Evolutionary conservation across 2,888 invertebrate genomes (phyloP).

Genomic region (Ditula angustiorana): DNA sequence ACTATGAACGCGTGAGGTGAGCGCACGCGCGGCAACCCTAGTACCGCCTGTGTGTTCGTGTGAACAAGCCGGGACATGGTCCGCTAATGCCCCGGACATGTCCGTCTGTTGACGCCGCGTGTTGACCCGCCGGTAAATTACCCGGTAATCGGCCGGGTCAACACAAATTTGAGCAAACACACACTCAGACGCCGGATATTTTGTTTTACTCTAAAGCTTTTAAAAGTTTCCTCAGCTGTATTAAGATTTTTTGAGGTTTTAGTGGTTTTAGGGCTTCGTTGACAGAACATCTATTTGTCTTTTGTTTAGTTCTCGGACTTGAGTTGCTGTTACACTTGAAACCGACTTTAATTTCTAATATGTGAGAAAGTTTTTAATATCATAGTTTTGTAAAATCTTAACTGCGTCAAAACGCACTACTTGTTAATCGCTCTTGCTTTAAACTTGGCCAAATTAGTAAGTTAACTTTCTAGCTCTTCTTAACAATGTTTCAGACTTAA

Average conservation of each 20-base stretch:
- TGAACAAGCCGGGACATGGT: background rate
- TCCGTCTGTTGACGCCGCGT: background rate
- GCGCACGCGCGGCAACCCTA: background rate
- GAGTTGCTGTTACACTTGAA: no score
- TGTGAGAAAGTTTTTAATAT: no score
- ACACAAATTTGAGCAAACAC: background rate
- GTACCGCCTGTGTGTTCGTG: background rate
- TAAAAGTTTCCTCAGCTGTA: background rate
- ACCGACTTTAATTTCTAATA: no score
- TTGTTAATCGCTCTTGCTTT: no score
- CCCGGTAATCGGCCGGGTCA: constrained; percentile 9
- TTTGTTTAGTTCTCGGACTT: no score
- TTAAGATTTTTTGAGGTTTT: no score
- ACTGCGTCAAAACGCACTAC: no score
- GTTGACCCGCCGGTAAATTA: background rate
- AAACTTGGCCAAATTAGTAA: no score
- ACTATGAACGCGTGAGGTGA: background rate
- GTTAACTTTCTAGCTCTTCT: no score
- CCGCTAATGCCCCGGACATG: background rate
- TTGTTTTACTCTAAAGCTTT: background rate
- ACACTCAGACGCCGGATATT: constrained; percentile 15
- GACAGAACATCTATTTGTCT: background rate
- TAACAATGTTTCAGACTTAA: no score
- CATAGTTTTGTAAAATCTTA: no score
- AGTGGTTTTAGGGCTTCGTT: background rate